Evolutionary conservation across 1,140 invertebrate species (phyloP).

Genomic region (Penaeus vannamei): DNA sequence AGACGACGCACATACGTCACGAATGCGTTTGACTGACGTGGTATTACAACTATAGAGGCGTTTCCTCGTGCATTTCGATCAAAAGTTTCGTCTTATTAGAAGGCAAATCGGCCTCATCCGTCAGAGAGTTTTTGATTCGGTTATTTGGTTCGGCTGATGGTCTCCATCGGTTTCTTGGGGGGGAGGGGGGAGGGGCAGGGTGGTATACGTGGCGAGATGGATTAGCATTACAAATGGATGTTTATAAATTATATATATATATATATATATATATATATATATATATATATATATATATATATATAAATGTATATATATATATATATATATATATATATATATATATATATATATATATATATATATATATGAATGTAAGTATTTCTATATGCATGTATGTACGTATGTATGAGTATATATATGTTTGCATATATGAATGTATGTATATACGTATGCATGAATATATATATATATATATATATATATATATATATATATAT

Average conservation of each 20-base stretch:
- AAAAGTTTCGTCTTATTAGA: too few relatives aligned
- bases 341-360: background rate
- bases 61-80: too few relatives aligned
- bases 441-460: background rate
- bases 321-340: background rate
- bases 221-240: too few relatives aligned
- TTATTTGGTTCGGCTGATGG: too few relatives aligned
- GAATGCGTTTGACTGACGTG: too few relatives aligned
- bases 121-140: too few relatives aligned
- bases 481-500: background rate
- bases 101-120: too few relatives aligned
- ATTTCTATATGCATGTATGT: background rate
- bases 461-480: background rate
- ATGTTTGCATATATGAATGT: background rate
- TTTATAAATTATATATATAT: background rate
- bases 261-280: background rate
- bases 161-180: too few relatives aligned
- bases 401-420: background rate
- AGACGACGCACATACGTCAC: too few relatives aligned
- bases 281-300: background rate
- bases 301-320: background rate
- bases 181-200: too few relatives aligned
- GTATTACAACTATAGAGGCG: too few relatives aligned
- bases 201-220: too few relatives aligned
- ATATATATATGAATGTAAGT: background rate